Evolutionary conservation across 1,140 invertebrate species (phyloP).

Genomic region (Choristoneura fumiferana): DNA sequence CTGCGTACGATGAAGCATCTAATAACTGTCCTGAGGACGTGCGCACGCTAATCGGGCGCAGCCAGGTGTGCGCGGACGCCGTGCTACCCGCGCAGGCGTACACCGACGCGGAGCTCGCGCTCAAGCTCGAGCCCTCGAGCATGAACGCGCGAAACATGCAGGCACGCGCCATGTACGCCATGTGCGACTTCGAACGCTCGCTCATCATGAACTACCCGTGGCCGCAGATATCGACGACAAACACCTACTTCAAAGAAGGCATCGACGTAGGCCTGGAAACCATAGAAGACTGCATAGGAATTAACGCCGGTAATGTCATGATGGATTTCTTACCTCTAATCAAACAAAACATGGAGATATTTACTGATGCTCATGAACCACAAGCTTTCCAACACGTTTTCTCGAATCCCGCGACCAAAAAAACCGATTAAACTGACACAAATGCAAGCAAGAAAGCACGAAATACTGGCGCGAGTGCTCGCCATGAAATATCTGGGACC

Average conservation of each 20-base stretch:
- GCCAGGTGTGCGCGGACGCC: conserved; percentile 72
- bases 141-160: conserved; percentile 75
- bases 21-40: conserved; percentile 71
- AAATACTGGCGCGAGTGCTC: conserved; percentile 69
- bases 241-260: conserved; percentile 78
- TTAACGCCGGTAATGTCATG: conserved; percentile 67
- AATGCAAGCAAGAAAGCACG: conserved; percentile 71
- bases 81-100: conserved; percentile 74
- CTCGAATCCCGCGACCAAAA: conserved; percentile 58
- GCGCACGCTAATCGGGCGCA: conserved; percentile 69
- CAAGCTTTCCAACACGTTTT: conserved; percentile 47
- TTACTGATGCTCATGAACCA: conserved; percentile 5
- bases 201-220: conserved; percentile 75
- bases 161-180: conserved; percentile 76
- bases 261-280: conserved; percentile 73
- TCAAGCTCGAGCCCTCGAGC: conserved; percentile 68
- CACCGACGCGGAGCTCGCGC: conserved; percentile 73
- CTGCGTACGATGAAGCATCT: conserved; percentile 74
- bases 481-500: conserved; percentile 79
- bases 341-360: conserved; percentile 49
- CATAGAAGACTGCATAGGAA: conserved; percentile 67
- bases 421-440: conserved; percentile 59
- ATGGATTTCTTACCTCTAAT: conserved; percentile 61
- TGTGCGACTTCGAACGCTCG: conserved; percentile 78
- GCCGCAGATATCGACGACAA: conserved; percentile 64